These are phyloP conservation scores for Muscina levida DNA, from an alignment of 2,888 invertebrate species.

Conservation along the genomic window DNA sequence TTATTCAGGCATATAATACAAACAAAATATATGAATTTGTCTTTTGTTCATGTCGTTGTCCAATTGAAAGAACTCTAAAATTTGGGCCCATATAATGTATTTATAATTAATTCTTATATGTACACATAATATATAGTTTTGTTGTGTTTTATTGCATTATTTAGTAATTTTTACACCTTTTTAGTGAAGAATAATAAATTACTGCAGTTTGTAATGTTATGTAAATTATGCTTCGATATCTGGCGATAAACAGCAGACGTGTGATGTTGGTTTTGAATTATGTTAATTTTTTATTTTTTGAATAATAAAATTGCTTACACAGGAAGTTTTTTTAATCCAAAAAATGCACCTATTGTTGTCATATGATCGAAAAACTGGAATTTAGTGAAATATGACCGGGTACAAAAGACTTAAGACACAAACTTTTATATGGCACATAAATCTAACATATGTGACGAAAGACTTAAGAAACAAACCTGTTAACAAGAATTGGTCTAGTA, in stretches of 20 bases:
- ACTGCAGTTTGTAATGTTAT: background rate
- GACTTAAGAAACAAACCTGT: constrained; percentile 66
- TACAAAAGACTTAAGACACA: too few species aligned
- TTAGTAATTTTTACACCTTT: too few species aligned
- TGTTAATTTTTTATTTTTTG: background rate
- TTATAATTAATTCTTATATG: background rate
- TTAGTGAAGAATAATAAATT: too few species aligned
- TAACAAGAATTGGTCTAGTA: too few species aligned
- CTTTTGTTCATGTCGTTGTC: too few species aligned
- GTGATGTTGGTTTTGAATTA: background rate
- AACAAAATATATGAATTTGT: background rate
- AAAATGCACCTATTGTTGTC: background rate
- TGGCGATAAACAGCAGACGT: too few species aligned
- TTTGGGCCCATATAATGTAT: too few species aligned
- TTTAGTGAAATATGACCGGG: too few species aligned
- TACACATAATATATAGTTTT: background rate
- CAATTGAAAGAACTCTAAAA: too few species aligned
- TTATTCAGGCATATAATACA: too few species aligned
- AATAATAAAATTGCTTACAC: background rate
- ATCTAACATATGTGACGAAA: constrained; percentile 26
- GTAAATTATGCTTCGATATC: background rate
- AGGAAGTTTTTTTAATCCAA: background rate
- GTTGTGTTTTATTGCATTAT: background rate
- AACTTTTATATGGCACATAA: too few species aligned
- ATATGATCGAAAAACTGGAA: too few species aligned